Conservation (phyloP, 2,888 invertebrate genomes). For the Hetaerina titia region DNA sequence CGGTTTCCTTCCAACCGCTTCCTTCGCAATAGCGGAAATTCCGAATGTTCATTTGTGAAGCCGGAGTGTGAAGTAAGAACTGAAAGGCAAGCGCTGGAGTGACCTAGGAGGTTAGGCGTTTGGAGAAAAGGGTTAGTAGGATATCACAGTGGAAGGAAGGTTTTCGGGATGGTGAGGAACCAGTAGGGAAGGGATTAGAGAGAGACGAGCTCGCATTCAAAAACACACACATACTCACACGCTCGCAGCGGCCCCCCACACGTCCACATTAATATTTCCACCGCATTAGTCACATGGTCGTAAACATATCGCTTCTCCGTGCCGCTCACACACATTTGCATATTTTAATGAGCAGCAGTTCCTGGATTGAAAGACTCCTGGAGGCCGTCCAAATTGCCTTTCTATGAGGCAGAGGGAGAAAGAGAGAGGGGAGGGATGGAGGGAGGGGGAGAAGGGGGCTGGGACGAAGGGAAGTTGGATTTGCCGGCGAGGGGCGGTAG, state of each 20-base stretch:
- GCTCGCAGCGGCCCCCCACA: neutral
- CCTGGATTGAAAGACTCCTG: slow-evolving; percentile 48
- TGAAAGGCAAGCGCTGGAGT: neutral
- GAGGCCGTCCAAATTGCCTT: slow-evolving; percentile 58
- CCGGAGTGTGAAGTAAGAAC: neutral
- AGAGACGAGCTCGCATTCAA: neutral
- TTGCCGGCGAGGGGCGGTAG: neutral
- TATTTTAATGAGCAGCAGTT: slow-evolving; percentile 58
- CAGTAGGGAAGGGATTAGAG: too few relatives aligned
- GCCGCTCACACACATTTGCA: slow-evolving; percentile 28
- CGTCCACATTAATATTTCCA: slow-evolving; percentile 48
- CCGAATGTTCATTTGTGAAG: neutral
- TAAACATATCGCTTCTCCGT: slow-evolving; percentile 54
- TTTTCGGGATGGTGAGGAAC: too few relatives aligned
- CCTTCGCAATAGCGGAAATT: too few relatives aligned
- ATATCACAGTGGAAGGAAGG: neutral
- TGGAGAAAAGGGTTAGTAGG: neutral
- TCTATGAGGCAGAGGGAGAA: neutral
- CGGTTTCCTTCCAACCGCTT: too few relatives aligned
- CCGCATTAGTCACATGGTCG: slow-evolving; percentile 57
- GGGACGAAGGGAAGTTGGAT: neutral
- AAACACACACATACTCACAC: neutral
- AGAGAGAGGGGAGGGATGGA: neutral
- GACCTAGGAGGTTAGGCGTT: neutral
- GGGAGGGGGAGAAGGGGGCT: neutral